These are phyloP conservation scores for Aplochiton taeniatus DNA, from an alignment of 2,797 vertebrate genomes.

Conservation along the genomic window DNA sequence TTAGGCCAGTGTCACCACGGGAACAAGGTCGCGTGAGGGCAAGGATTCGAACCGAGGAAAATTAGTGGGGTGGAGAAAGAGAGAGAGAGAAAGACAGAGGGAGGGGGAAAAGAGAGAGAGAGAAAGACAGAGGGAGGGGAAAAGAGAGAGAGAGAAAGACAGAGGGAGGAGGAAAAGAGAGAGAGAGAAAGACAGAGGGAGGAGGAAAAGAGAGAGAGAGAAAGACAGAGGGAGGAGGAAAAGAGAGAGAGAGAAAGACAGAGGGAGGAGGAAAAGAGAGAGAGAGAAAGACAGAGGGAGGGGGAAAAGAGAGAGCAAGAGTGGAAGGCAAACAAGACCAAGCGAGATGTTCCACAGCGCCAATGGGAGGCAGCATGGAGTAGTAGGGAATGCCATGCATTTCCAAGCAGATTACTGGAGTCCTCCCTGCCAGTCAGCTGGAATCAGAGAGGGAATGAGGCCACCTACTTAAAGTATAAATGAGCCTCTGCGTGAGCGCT, in stretches of 20 bases:
- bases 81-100: not conserved
- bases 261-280: not conserved
- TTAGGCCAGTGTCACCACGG: too few species aligned
- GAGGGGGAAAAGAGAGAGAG: not conserved
- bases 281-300: slow-evolving; percentile 46
- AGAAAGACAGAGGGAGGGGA: slow-evolving; percentile 19
- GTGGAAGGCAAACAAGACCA: not conserved
- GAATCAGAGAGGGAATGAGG: too few species aligned
- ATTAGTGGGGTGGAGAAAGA: not conserved
- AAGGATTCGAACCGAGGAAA: too few species aligned
- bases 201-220: slow-evolving; percentile 21
- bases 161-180: slow-evolving; percentile 53
- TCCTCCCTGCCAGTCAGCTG: too few species aligned
- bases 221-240: slow-evolving; percentile 42
- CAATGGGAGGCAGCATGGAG: too few species aligned
- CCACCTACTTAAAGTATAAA: too few species aligned
- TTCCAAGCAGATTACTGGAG: too few species aligned
- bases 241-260: not conserved
- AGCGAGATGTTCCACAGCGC: too few species aligned
- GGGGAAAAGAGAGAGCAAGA: slow-evolving; percentile 27
- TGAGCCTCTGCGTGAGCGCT: too few species aligned
- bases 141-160: slow-evolving; percentile 2
- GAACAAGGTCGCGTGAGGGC: too few species aligned
- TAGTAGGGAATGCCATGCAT: too few species aligned
- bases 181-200: slow-evolving; percentile 53